These are phyloP conservation scores for Salpingus planirostris DNA, from an alignment of 2,888 invertebrate species.

Conservation along the genomic window DNA sequence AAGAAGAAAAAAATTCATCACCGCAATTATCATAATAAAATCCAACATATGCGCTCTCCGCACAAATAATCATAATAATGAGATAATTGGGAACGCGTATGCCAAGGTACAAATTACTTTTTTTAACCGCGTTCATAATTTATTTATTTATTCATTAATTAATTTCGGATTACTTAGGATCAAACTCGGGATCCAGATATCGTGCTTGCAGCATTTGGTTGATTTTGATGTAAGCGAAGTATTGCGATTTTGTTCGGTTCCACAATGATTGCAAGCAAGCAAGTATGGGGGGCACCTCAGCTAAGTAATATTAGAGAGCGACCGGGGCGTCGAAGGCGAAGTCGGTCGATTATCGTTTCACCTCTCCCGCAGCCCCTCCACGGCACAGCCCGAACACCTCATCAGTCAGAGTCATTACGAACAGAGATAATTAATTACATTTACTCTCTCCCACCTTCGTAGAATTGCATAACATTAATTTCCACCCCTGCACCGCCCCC, in stretches of 20 bases:
- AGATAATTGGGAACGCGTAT: constrained; percentile 10
- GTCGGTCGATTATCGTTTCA: constrained; percentile 37
- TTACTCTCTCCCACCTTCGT: constrained; percentile 49
- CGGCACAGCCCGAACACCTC: constrained; percentile 43
- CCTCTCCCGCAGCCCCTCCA: constrained; percentile 25
- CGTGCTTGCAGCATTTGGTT: too few species aligned
- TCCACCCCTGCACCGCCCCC: constrained; percentile 25
- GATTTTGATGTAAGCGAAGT: too few species aligned
- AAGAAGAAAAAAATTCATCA: constrained; percentile 18
- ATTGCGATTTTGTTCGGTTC: too few species aligned
- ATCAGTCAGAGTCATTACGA: constrained; percentile 57
- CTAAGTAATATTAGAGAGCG: constrained; percentile 9
- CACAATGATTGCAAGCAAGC: too few species aligned
- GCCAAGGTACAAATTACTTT: constrained; percentile 9
- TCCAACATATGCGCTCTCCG: constrained; percentile 24
- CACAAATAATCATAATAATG: constrained; percentile 18
- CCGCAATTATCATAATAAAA: constrained; percentile 26
- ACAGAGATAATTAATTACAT: constrained; percentile 56
- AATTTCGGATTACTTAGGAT: too few species aligned
- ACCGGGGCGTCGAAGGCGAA: constrained; percentile 12
- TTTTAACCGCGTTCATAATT: constrained; percentile 7
- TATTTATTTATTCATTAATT: too few species aligned
- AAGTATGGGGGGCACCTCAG: too few species aligned
- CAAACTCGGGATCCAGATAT: too few species aligned
- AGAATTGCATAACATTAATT: constrained; percentile 47